Evolutionary conservation across 2,888 invertebrate species (phyloP), one percentile per base, ranked within the genome.

Genomic region (Clunio marinus): DNA sequence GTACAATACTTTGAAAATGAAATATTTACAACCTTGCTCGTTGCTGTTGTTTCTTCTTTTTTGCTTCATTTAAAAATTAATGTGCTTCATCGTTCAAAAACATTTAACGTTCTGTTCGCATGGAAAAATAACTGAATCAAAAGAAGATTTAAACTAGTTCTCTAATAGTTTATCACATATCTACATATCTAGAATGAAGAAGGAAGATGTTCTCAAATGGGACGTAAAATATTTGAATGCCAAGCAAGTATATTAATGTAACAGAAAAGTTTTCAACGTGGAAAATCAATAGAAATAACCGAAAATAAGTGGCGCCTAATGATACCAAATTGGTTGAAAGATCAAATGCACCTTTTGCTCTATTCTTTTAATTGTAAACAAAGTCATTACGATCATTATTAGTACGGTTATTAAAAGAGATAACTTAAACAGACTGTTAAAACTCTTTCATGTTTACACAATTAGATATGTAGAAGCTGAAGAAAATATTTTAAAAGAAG

Each of bases 351-450:
- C 58, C 58, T 58, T 28, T 46, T 63, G 15, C 8, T 41, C n/a
- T n/a, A n/a, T n/a, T n/a, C 27, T 46, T 20, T 13, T 65, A 46
- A 46, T 62, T 62, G 62, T 62, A 62, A 62, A 62, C 62, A 62
- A 22, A 62, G 37, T 22, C 3, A 62, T 41, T 62, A 65, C 46
- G 27, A 46, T 65, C 28, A 65, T 65, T 65, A 37, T 65, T 65
- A 46, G n/a, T 65, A 46, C 10, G n/a, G n/a, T n/a, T n/a, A n/a
- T n/a, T n/a, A n/a, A n/a, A n/a, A n/a, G n/a, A n/a, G 63, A 46
- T 46, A 65, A 65, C 45, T 62, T 65, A 65, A 65, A 65, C 63
- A 45, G 63, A 41, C 63, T 65, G 63, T 41, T 46, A 65, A 46
- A 65, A 24, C 41, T 41, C 37, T 65, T 65, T 65, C 24, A 65